Evolutionary conservation across 2,888 invertebrate species (phyloP), one percentile per base, ranked within the genome.

Genomic region (Prenolepis imparis): DNA sequence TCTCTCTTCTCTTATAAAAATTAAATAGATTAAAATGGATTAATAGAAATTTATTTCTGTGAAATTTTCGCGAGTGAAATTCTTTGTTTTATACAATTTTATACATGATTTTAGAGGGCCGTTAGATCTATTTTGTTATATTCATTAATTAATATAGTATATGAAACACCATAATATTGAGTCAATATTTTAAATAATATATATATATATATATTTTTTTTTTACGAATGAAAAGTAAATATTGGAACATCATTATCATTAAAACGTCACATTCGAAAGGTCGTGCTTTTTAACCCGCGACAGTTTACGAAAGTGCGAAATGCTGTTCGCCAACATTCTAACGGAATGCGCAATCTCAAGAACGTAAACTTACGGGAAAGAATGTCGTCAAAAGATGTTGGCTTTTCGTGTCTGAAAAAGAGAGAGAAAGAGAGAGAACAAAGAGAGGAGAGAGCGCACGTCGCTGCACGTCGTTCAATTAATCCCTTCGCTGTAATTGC

Each of bases 401-500:
- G 41, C 21, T 18, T 68, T 70, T 15, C 5, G 1, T 6, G 39
- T 82, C 9, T 15, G 8, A 64, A 11, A 72, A 48, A 39, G 67
- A 39, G 21, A 24, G 4, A 48, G 28, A 63, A 12, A 63, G 24
- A n/a, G 48, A n/a, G n/a, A 55, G 9, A 21, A 52, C 18, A 18
- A 63, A 52, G 77, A 32, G 9, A 63, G 63, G 21, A 12, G 28
- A 67, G 39, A 28, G 55, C 12, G 4, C 59, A n/a, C n/a, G n/a
- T n/a, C 15, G 21, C 18, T 44, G 41, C 41, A 57, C 41, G 64
- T 57, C 72, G 88, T 59, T 67, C 87, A 87, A 87, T 87, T 86
- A 87, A 82, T 88, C 75, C 83, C 80, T 82, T 61, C 74, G 48
- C 15, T 74, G 89, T 88, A 88, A 88, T 88, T 88, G 61, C 61